phyloP scores from a whole-genome alignment of 1,140 invertebrate genomes.

The Cyclargus thomasi region DNA sequence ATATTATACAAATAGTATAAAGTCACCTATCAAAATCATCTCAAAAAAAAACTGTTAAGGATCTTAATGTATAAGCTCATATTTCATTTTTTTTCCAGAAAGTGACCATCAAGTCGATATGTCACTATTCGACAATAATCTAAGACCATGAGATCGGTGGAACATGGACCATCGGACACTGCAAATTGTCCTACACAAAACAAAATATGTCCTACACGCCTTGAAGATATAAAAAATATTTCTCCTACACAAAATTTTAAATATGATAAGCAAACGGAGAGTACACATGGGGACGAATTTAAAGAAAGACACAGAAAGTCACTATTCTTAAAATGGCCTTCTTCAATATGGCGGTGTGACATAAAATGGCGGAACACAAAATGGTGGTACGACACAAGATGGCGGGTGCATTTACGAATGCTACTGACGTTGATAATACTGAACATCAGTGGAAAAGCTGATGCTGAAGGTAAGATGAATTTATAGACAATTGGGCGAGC shows the following conservation, averaged over 20 bases:
- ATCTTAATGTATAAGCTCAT: not conserved
- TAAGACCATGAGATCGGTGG: slow-evolving; percentile 16
- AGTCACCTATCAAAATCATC: too few relatives aligned
- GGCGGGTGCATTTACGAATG: slow-evolving; percentile 45
- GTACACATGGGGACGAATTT: not conserved
- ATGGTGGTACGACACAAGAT: slow-evolving; percentile 39
- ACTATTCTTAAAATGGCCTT: slow-evolving; percentile 24
- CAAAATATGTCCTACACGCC: not conserved
- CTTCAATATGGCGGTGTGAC: slow-evolving; percentile 17
- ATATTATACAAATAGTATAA: too few relatives aligned
- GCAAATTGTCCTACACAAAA: slow-evolving; percentile 7
- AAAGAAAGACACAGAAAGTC: not conserved
- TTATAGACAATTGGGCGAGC: too few relatives aligned
- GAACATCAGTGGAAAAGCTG: slow-evolving; percentile 42
- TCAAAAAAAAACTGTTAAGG: too few relatives aligned
- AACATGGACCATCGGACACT: slow-evolving; percentile 15
- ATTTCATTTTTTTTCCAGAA: slow-evolving; percentile 7
- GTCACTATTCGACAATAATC: slow-evolving; percentile 12
- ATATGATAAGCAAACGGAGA: not conserved
- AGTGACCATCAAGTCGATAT: slow-evolving; percentile 14
- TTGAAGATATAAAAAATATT: slow-evolving; percentile 26
- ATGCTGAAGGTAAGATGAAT: slow-evolving; percentile 48
- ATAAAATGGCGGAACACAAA: slow-evolving; percentile 22
- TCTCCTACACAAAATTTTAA: not conserved
- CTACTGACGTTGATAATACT: slow-evolving; percentile 53